A percentile compares a stretch with the other conserved stretches of the same genome.
These are phyloP conservation scores for Masticophis lateralis DNA, from an alignment of 2,797 vertebrate genomes.

Conservation along the genomic window DNA sequence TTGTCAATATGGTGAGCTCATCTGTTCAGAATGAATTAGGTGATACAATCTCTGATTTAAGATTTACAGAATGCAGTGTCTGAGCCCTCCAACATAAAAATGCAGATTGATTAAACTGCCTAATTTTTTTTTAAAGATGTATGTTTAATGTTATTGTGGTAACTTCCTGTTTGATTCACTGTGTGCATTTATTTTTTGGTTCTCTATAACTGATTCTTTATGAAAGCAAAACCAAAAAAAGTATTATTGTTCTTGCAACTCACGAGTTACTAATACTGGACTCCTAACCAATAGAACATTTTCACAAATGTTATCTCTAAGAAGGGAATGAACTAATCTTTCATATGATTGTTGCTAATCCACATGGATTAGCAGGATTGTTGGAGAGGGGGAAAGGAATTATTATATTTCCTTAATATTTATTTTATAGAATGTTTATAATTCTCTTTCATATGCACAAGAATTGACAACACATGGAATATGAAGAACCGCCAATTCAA, in stretches of 20 bases:
- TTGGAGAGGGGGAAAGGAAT: too few relatives aligned
- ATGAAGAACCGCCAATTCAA: background rate
- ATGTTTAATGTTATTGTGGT: background rate
- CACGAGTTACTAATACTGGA: background rate
- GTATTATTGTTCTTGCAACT: background rate
- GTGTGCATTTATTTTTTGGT: background rate
- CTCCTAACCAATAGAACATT: background rate
- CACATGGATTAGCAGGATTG: background rate
- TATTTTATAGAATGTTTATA: background rate
- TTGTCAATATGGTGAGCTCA: background rate
- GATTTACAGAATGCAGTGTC: background rate
- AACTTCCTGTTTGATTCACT: background rate
- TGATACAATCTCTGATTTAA: background rate
- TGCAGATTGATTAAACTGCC: background rate
- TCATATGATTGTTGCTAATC: background rate
- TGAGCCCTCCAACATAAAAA: background rate
- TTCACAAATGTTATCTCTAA: background rate
- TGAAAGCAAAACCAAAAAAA: background rate
- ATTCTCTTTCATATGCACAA: background rate
- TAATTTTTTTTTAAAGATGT: background rate
- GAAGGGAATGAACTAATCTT: background rate
- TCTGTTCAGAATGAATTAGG: background rate
- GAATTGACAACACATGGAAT: background rate
- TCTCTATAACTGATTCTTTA: background rate
- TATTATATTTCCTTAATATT: background rate